Percentiles rank a stretch among this genome's conserved stretches.
Evolutionary conservation across 2,113 vertebrate species (phyloP).

Genomic region (Odocoileus hemionus): DNA sequence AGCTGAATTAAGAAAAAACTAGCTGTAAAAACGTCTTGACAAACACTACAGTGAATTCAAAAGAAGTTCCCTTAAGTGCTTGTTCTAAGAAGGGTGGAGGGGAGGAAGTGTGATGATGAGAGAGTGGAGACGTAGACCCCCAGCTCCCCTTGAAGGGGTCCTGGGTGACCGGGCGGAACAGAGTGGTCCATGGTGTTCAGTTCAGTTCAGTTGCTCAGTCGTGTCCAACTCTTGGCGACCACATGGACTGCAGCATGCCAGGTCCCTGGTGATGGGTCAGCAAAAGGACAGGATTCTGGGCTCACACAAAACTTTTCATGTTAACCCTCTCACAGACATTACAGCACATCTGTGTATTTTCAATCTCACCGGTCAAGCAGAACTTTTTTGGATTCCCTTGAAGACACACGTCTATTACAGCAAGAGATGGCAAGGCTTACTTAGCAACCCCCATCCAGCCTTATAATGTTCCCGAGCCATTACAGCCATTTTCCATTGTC

Average conservation of each 20-base stretch:
- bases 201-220: neutral
- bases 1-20: neutral
- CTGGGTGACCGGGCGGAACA: neutral
- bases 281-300: neutral
- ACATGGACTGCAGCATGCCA: neutral
- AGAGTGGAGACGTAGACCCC: fast-evolving
- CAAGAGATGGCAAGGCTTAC: neutral
- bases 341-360: neutral
- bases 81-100: neutral
- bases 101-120: neutral
- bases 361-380: neutral
- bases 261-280: too few relatives aligned
- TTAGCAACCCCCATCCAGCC: neutral
- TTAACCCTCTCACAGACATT: neutral
- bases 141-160: neutral
- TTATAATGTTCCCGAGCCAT: neutral
- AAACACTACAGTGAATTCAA: neutral
- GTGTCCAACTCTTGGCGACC: neutral
- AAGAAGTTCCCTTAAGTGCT: neutral
- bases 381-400: neutral
- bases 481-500: neutral
- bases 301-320: neutral
- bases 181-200: fast-evolving
- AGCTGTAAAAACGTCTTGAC: neutral
- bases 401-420: neutral